Evolutionary conservation across 2,797 vertebrate genomes (phyloP).

Genomic region (Bradypus variegatus): DNA sequence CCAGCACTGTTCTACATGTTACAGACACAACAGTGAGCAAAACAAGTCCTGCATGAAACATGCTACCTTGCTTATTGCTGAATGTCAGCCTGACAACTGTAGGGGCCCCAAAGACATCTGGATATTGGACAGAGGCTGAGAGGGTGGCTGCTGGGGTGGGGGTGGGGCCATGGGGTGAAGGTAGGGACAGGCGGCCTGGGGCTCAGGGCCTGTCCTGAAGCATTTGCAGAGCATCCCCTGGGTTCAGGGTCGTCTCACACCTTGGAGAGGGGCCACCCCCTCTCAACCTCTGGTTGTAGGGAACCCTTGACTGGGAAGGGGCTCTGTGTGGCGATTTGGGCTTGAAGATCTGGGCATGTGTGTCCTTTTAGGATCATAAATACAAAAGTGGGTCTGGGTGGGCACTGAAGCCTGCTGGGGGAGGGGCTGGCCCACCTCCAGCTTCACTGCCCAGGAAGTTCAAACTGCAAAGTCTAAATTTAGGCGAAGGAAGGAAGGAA

Average conservation of each 20-base stretch:
- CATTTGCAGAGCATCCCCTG: too few species aligned
- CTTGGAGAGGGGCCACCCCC: not conserved
- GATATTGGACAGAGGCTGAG: not conserved
- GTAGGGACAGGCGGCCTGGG: too few species aligned
- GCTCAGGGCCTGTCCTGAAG: not conserved
- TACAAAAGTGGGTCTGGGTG: not conserved
- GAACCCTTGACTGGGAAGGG: not conserved
- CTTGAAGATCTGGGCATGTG: not conserved
- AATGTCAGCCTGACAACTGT: rapidly evolving
- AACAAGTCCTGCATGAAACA: rapidly evolving
- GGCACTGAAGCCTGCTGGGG: not conserved
- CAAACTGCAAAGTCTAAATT: constrained; percentile 45
- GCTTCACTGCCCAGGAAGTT: not conserved
- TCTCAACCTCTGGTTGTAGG: not conserved
- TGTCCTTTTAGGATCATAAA: not conserved
- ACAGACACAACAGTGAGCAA: not conserved
- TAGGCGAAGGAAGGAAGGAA: constrained; percentile 54
- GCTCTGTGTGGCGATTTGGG: too few species aligned
- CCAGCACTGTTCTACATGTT: not conserved
- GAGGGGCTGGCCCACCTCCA: not conserved
- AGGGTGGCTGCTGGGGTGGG: not conserved
- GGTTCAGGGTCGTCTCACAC: not conserved
- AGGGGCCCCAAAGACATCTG: not conserved
- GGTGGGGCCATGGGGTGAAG: not conserved
- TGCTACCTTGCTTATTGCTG: not conserved